Evolutionary conservation across 2,797 vertebrate genomes (phyloP).

Genomic region (Chaunax sp.): DNA sequence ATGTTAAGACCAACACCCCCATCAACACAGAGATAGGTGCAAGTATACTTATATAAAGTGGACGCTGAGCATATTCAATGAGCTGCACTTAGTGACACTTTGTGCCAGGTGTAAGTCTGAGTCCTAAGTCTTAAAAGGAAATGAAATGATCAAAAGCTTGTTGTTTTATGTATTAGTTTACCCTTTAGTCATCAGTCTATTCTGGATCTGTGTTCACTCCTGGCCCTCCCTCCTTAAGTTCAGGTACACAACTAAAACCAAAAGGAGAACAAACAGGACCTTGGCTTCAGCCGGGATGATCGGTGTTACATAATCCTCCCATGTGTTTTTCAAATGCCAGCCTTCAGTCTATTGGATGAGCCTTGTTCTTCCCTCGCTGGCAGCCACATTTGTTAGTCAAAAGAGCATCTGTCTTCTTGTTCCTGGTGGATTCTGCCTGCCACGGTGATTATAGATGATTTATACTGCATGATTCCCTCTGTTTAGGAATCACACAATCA

Average conservation of each 20-base stretch:
- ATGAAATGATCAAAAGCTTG: too few species aligned
- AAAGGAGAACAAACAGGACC: neutral
- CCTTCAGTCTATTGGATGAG: conserved; percentile 21
- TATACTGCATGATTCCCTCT: conserved; percentile 22
- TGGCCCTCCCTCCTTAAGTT: too few species aligned
- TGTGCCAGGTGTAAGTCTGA: too few species aligned
- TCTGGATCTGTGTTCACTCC: too few species aligned
- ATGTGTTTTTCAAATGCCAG: neutral
- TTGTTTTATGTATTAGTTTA: too few species aligned
- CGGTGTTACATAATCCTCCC: neutral
- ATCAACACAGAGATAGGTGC: too few species aligned
- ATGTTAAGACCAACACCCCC: too few species aligned
- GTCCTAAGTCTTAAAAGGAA: too few species aligned
- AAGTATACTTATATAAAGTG: too few species aligned
- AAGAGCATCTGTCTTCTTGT: conserved; percentile 36
- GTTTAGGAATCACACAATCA: neutral
- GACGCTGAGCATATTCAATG: too few species aligned
- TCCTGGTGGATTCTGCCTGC: neutral
- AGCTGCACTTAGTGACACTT: too few species aligned
- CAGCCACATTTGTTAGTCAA: conserved; percentile 66
- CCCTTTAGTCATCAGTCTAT: neutral
- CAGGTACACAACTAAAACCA: neutral
- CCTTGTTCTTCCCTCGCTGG: conserved; percentile 4
- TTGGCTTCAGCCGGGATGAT: too few species aligned
- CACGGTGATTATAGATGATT: conserved; percentile 7